Evolutionary conservation across 2,797 vertebrate genomes (phyloP).

Genomic region (Hybognathus amarus): DNA sequence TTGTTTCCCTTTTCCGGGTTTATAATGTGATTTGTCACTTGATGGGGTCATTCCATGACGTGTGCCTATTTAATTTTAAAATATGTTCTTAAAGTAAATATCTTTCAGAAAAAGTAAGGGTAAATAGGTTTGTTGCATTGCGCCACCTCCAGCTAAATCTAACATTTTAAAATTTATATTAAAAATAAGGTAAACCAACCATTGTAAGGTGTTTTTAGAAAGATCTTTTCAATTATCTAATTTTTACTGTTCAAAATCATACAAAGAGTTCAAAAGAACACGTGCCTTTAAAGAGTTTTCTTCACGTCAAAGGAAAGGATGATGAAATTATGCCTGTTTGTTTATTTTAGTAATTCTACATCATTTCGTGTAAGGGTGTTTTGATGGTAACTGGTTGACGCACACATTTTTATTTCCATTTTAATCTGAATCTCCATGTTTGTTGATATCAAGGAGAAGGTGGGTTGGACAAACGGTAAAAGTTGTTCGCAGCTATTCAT

Average conservation of each 20-base stretch:
- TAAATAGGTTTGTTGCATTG: no score
- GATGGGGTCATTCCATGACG: no score
- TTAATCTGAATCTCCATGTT: background rate
- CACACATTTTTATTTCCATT: background rate
- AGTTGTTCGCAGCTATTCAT: background rate
- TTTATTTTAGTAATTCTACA: background rate
- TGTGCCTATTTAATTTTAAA: background rate
- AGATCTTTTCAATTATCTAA: background rate
- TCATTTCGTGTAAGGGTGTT: background rate
- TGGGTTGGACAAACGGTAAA: background rate
- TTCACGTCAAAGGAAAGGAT: background rate
- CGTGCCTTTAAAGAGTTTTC: background rate
- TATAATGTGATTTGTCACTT: background rate
- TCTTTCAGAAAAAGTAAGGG: background rate
- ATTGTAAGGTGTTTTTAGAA: background rate
- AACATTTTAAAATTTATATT: background rate
- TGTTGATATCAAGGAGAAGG: background rate
- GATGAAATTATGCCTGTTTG: background rate
- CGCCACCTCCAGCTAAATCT: no score
- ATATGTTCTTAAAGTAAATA: background rate
- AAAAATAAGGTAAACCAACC: background rate
- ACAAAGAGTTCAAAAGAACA: background rate
- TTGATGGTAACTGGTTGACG: background rate
- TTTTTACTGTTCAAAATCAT: background rate
- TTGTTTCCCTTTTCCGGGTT: conserved; percentile 8